phyloP scores from a whole-genome alignment of 2,888 invertebrate species.

The Diarsia rubi region DNA sequence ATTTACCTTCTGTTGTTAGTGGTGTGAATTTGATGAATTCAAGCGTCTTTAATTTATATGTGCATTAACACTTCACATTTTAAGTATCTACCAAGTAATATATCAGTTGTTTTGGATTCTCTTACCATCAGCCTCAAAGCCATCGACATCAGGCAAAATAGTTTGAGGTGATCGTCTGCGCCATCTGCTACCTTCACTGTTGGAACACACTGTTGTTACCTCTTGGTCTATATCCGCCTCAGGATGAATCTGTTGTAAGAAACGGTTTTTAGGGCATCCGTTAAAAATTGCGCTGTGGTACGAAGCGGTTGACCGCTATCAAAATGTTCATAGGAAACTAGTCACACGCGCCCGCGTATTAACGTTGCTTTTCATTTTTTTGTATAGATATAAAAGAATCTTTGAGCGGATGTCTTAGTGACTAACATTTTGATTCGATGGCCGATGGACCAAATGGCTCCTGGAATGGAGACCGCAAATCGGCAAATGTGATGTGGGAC shows the following conservation, averaged over 20 bases:
- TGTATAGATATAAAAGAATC: too few species aligned
- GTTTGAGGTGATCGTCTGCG: conserved; percentile 21
- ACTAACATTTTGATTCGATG: too few species aligned
- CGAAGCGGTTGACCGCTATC: neutral
- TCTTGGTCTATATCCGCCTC: conserved; percentile 60
- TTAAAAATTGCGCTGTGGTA: neutral
- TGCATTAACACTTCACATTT: neutral
- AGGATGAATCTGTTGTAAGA: conserved; percentile 73
- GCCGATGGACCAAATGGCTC: too few species aligned
- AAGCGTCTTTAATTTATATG: neutral
- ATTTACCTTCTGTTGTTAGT: neutral
- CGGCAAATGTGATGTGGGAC: too few species aligned
- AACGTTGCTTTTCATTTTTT: neutral
- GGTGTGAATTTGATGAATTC: neutral
- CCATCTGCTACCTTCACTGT: conserved; percentile 6
- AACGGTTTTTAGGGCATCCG: neutral
- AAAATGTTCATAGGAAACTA: neutral
- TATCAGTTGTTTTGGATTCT: neutral
- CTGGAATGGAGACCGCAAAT: too few species aligned
- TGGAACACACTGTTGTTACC: conserved; percentile 29
- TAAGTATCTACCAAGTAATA: neutral
- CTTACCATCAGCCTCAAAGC: conserved; percentile 68
- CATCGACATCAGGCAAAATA: conserved; percentile 51
- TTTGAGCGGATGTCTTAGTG: too few species aligned
- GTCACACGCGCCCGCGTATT: neutral